Base-by-base conservation (phyloP, 2,797 vertebrate genomes). In the Sus cebifrons region DNA sequence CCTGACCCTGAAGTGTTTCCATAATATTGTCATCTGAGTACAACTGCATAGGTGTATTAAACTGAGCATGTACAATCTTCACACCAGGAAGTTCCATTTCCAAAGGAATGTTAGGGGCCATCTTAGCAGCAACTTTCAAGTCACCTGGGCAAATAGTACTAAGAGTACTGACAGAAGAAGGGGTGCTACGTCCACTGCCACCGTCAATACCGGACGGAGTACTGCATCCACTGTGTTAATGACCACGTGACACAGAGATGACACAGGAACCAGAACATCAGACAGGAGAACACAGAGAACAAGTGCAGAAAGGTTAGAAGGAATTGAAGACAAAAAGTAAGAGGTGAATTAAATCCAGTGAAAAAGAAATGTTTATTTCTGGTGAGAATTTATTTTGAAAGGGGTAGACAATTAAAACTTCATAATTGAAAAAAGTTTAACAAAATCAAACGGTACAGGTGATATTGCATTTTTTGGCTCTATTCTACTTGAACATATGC, bases 1-100 rank as follows among this genome's bases (percentile, higher is more conserved):
- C 99, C 99, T 99, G 99, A 82, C 99, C 99, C 98, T 99, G 99
- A 95, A 99, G 98, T 77, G 98, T 99, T 98, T 99, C 98, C 98
- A 99, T 98, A 97, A 99, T 98, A 98, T 99, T 99, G 97, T 99
- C 98, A 98, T 99, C 99, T 98, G 99, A 99, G 97, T 99, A 99
- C 97, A 99, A 95, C 96, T 99, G 99, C 98, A 99, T 98, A 2
- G 99, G 99, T 84, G 98, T 99, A 94, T 99, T 99, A 98, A 99
- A 99, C 96, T 99, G 99, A 83, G 98, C 98, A 25, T 99, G 99
- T 20, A 99, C 98, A 96, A 99, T 99, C 99, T 98, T 99, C 98
- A 99, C 98, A 91, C 98, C 99, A 0, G 99, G 99, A 62, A 99
- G 98, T 81, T 99, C 98, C 99, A 99, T 99, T 97, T 99, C 99